Base-by-base conservation (phyloP, 2,888 invertebrate genomes). In the Gandaritis pyraliata region DNA sequence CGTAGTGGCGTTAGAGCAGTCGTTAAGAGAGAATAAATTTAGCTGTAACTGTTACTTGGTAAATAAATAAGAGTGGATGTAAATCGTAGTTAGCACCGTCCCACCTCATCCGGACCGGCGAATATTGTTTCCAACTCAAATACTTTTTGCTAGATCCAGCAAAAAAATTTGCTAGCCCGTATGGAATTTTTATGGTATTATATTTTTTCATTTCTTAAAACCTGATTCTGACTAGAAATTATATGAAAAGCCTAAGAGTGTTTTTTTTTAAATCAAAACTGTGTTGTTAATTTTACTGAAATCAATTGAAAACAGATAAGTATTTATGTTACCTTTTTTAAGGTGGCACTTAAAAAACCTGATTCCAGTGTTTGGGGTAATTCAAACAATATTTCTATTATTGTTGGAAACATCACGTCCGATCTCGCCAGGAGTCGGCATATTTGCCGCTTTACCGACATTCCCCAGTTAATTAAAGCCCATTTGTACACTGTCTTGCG, bases 381-480 rank as follows among this genome's bases (percentile, higher is more conserved):
- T 49, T 43, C n/a, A 33, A 50, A 33, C 49, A 7, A 15, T 15
- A 62, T 10, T 36, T 29, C 1, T 16, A 38, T 12, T 5, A 0
- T 38, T 38, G 59, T 60, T 64, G 64, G 64, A 49, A 59, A 60
- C 64, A 64, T 53, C 64, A 39, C 49, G 61, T 56, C 57, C 50
- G 57, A 75, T 72, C 72, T 58, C 77, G 74, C 69, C 74, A 82
- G 83, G 81, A 84, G 83, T 78, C 71, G 76, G 85, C 86, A 87
- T 88, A 87, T 85, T 88, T 87, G 84, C 87, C 86, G 82, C 84
- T 86, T 85, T 79, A 78, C 82, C 85, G 81, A 82, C 88, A 89
- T 89, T 90, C 88, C 86, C 82, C 81, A 87, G 88, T 89, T 90
- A 90, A 90, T 90, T 90, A 88, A 89, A 89, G 85, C 83, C 87